These are phyloP conservation scores for Philhelius pedissequus DNA, from an alignment of 2,888 invertebrate genomes.

Conservation along the genomic window DNA sequence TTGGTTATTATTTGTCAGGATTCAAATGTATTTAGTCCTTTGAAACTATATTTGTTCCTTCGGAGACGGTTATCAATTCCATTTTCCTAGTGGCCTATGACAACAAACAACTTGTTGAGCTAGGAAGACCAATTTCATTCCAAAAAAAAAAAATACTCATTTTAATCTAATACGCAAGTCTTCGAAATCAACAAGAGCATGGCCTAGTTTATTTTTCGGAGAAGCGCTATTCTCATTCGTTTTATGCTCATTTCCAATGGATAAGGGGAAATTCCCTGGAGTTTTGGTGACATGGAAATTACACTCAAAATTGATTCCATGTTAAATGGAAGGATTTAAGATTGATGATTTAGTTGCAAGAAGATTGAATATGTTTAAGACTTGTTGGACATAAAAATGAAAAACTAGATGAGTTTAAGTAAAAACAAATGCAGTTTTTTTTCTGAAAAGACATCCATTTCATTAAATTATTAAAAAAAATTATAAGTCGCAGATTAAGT, in stretches of 20 bases:
- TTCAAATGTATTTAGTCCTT: not conserved
- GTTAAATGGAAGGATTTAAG: not conserved
- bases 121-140: not conserved
- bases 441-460: too few species aligned
- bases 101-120: constrained; percentile 67
- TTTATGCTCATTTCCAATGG: constrained; percentile 36
- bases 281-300: not conserved
- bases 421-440: too few species aligned
- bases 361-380: too few species aligned
- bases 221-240: not conserved
- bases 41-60: not conserved
- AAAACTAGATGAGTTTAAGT: too few species aligned
- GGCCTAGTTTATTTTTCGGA: constrained; percentile 54
- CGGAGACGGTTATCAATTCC: not conserved
- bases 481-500: too few species aligned
- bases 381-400: too few species aligned
- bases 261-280: constrained; percentile 54
- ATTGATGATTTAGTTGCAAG: not conserved
- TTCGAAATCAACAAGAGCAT: not conserved
- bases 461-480: too few species aligned
- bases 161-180: constrained; percentile 38
- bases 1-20: not conserved
- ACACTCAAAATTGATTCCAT: not conserved
- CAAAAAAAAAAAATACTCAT: not conserved
- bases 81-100: constrained; percentile 25